phyloP scores from a whole-genome alignment of 2,113 vertebrate genomes.

The Ceyx margarethae region DNA sequence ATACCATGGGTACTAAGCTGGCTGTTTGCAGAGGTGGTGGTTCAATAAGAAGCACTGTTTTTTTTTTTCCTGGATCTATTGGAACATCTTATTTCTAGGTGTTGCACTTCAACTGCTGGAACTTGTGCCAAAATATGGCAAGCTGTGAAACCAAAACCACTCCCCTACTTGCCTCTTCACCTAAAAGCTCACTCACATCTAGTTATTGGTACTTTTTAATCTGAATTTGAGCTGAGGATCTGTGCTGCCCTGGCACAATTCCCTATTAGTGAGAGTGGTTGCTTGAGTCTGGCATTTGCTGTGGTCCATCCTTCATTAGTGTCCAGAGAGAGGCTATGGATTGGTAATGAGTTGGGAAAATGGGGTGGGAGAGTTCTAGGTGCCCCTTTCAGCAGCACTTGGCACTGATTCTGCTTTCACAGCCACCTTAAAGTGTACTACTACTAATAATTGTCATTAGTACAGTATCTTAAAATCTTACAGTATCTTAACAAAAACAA shows the following conservation, averaged over 20 bases:
- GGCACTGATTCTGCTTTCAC: not conserved
- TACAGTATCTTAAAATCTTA: not conserved
- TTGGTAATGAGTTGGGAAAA: not conserved
- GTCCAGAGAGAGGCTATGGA: not conserved
- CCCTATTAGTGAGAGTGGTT: not conserved
- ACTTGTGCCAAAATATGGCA: not conserved
- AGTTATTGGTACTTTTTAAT: not conserved
- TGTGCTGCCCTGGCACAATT: not conserved
- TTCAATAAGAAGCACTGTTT: not conserved
- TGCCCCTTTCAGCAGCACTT: not conserved
- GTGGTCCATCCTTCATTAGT: not conserved
- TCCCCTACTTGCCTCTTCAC: not conserved
- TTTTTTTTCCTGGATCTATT: not conserved
- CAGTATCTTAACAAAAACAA: not conserved
- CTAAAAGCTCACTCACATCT: not conserved
- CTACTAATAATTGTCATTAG: too few species aligned
- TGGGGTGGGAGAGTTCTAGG: not conserved
- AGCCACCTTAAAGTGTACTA: not conserved
- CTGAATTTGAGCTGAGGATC: not conserved
- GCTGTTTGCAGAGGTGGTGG: not conserved
- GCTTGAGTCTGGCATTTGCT: not conserved
- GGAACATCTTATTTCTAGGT: not conserved
- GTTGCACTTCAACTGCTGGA: not conserved
- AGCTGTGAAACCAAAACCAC: not conserved
- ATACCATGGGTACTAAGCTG: not conserved